Base-by-base conservation (phyloP, 2,113 vertebrate genomes). In the Alligator mississippiensis region DNA sequence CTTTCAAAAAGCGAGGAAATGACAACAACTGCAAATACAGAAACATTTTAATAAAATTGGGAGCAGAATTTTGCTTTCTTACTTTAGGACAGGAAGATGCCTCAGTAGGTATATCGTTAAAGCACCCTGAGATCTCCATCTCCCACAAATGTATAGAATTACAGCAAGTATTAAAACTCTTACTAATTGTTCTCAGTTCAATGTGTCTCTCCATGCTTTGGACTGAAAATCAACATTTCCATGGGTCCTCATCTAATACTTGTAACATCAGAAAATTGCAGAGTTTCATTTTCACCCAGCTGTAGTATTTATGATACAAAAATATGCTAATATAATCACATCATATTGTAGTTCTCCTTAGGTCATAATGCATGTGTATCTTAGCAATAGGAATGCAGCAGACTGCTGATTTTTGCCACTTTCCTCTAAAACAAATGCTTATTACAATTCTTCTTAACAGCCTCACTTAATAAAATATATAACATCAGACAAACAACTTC, bases 321-420 rank as follows among this genome's bases (percentile, higher is more conserved):
- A 89, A 94, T 88, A 54, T 22, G 10, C 57, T 66, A 90, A 88
- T 90, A 91, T 4, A 82, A 93, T 83, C 28, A 59, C 62, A 80
- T 13, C 3, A 47, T 85, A 91, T 87, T 74, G 19, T 58, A 90
- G 82, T 54, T 90, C 93, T 88, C 3, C 74, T 89, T 87, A 14
- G 34, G 34, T 38, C 25, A 47, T 47, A 74, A 74, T 74, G 47
- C 47, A 47, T 58, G 30, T 85, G 88, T 83, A 83, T 82, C 54
- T 85, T 87, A 47, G 68, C 79, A 79, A 54, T 70, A 90, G 87
- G 7, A 12, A 83, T 66, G 28, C 22, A 61, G 54, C n/a, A 87
- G 34, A 64, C n/a, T 84, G 21, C 7, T 12, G 19, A 18, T 77
- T 66, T 77, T 3, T 91, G 55, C 54, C 54, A 34, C n/a, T 22